Base-by-base conservation (phyloP, 2,113 vertebrate genomes). In the Ceyx melanurus region DNA sequence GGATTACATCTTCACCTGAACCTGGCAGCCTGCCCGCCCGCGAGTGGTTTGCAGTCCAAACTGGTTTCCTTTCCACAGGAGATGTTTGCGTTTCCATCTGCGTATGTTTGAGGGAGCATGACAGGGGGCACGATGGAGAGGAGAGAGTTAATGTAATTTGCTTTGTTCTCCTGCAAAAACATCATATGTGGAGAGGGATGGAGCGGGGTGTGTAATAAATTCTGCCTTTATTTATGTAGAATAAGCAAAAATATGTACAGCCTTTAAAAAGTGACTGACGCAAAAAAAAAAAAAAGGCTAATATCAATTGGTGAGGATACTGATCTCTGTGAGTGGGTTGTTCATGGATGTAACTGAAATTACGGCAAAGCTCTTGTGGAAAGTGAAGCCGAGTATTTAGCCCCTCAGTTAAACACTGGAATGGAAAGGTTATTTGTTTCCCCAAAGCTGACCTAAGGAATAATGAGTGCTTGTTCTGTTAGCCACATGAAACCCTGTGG, bases 131-230 rank as follows among this genome's bases (percentile, higher is more conserved):
- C 23, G 23, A 46, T 23, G 78, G 96, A 62, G 71, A 89, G 58
- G 89, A 91, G 40, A 61, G 95, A 72, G 94, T 95, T 96, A 94
- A 95, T 62, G n/a, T 19, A 26, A 23, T 93, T 88, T 71, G 92
- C 89, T 93, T 95, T 95, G 91, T 95, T 93, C 92, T 91, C 58
- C 50, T 48, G 67, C 64, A 85, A 84, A 91, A 89, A 66, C 89
- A 87, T 90, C 57, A 25, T 68, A 81, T 28, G 29, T 75, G 86
- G 60, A 82, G 86, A 90, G 58, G 83, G 65, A 29, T 19, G 48
- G 22, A 1, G 25, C 20, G 26, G 15, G 31, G 25, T 31, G 35
- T 31, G 13, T 58, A 19, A 51, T 56, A 77, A 70, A 67, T 93
- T 90, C 60, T 81, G 66, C 81, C 81, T 87, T 83, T 81, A 40